Conservation (phyloP, 2,797 vertebrate species). For the Paratrypauchen microcephalus region DNA sequence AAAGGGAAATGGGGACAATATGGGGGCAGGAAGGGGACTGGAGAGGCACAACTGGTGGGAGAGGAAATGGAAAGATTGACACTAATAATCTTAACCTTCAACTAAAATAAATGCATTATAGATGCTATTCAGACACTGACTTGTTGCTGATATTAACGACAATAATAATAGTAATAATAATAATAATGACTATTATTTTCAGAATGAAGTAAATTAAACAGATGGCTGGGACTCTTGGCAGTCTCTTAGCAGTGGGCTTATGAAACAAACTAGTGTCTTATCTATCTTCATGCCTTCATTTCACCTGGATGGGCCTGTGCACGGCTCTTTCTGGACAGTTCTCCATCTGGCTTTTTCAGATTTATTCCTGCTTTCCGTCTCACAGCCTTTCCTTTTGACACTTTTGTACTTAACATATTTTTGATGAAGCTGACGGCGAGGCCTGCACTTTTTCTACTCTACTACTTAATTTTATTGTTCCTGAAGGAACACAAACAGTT, state of each 20-base stretch:
- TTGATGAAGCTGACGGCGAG: conserved; percentile 77
- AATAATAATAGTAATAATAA: conserved; percentile 61
- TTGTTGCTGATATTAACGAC: conserved; percentile 68
- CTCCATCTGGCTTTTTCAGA: conserved; percentile 72
- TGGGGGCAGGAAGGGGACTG: conserved; percentile 27
- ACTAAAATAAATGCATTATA: conserved; percentile 74
- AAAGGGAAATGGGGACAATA: conserved; percentile 1
- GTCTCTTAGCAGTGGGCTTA: conserved; percentile 53
- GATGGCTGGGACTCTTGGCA: conserved; percentile 45
- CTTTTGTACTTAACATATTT: conserved; percentile 85
- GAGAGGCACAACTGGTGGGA: conserved; percentile 41
- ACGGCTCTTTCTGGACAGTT: conserved; percentile 34
- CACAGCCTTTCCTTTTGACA: conserved; percentile 76
- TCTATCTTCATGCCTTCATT: conserved; percentile 79
- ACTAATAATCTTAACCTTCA: conserved; percentile 66
- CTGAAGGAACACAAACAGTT: conserved; percentile 41
- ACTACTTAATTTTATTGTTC: conserved; percentile 61
- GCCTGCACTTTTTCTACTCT: conserved; percentile 83
- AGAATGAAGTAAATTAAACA: conserved; percentile 61
- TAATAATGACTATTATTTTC: conserved; percentile 66
- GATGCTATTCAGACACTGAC: conserved; percentile 75
- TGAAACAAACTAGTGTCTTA: conserved; percentile 81
- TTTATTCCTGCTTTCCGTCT: conserved; percentile 66
- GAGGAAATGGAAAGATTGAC: conserved; percentile 59
- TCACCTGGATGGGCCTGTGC: conserved; percentile 43